Evolutionary conservation across 2,113 vertebrate species (phyloP).

Genomic region (Xenopus borealis): DNA sequence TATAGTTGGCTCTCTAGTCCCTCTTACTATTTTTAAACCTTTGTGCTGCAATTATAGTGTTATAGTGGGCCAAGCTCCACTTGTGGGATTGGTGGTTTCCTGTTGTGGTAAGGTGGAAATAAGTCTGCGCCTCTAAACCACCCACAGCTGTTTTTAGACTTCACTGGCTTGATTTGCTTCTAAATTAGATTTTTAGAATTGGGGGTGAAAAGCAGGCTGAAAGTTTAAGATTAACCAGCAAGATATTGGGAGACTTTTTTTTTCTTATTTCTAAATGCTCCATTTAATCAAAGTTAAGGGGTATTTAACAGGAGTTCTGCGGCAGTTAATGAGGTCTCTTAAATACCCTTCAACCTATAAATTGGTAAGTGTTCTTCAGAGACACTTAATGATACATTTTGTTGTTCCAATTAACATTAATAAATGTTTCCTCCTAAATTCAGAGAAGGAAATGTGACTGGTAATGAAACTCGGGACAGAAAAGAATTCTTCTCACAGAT

Average conservation of each 20-base stretch:
- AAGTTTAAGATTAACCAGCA: background rate
- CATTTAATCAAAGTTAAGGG: background rate
- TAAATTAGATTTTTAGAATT: background rate
- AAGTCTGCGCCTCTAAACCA: background rate
- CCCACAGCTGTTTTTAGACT: background rate
- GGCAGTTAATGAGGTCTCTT: background rate
- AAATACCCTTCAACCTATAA: constrained; percentile 2
- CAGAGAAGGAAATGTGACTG: background rate
- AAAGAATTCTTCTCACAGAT: constrained; percentile 7
- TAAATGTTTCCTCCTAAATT: constrained; percentile 6
- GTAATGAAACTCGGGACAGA: background rate
- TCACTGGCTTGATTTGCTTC: background rate
- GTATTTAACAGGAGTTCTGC: background rate
- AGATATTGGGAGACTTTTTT: background rate
- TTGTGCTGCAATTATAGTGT: background rate
- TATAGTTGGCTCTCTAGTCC: background rate
- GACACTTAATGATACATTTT: constrained; percentile 7
- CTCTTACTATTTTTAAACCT: background rate
- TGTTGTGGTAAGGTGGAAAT: constrained; percentile 11
- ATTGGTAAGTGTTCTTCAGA: background rate
- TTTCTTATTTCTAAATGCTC: background rate
- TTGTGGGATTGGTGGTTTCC: constrained; percentile 33
- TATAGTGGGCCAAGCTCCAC: background rate
- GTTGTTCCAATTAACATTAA: constrained; percentile 9
- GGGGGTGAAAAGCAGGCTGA: background rate